Percentiles rank a stretch among this genome's conserved stretches.
These are phyloP conservation scores for Neostethus bicornis DNA, from an alignment of 2,797 vertebrate genomes.

Conservation along the genomic window DNA sequence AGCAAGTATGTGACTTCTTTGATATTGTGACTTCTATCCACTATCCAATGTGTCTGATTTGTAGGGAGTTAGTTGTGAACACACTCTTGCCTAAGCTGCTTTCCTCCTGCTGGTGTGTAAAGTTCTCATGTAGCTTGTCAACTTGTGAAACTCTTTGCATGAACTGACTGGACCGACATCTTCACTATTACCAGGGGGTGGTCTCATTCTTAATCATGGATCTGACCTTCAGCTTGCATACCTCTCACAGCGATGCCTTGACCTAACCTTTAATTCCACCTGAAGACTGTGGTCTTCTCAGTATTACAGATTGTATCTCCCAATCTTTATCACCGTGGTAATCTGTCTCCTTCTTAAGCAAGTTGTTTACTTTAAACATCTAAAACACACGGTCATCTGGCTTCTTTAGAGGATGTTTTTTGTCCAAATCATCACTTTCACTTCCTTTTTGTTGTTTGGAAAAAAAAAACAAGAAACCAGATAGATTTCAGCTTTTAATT, in stretches of 20 bases:
- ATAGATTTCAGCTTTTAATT: not conserved
- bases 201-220: not conserved
- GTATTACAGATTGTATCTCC: not conserved
- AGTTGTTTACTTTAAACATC: slow-evolving; percentile 12
- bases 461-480: slow-evolving; percentile 4
- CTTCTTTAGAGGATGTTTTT: slow-evolving; percentile 17
- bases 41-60: not conserved
- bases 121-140: slow-evolving; percentile 26
- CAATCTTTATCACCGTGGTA: not conserved
- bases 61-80: not conserved
- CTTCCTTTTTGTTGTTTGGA: slow-evolving; percentile 23
- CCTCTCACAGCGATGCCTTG: slow-evolving; percentile 17
- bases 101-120: slow-evolving; percentile 41
- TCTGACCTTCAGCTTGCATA: slow-evolving; percentile 5
- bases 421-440: slow-evolving; percentile 39
- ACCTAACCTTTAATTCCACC: not conserved
- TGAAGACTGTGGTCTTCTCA: slow-evolving; percentile 3
- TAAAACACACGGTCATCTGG: slow-evolving; percentile 1
- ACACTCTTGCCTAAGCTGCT: not conserved
- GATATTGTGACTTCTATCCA: not conserved
- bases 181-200: not conserved
- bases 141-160: slow-evolving; percentile 6
- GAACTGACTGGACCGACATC: slow-evolving; percentile 1
- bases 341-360: not conserved
- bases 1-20: no score